These are phyloP conservation scores for Hydrolagus affinis DNA, from an alignment of 2,113 vertebrate species.

Conservation along the genomic window DNA sequence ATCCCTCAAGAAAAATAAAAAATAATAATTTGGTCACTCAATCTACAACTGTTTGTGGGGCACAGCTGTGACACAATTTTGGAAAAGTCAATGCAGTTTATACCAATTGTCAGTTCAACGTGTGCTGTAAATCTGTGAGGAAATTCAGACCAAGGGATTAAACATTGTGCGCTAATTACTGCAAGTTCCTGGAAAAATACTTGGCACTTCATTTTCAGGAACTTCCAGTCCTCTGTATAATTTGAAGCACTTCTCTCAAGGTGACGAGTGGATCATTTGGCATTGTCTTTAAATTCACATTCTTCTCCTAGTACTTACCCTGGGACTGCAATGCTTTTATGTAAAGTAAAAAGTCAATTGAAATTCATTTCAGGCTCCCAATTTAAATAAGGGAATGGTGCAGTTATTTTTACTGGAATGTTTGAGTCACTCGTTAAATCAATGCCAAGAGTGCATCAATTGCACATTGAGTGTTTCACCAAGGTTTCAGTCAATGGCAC, in stretches of 20 bases:
- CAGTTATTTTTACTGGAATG: neutral
- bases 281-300: neutral
- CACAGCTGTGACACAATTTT: neutral
- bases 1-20: too few species aligned
- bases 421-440: neutral
- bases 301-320: neutral
- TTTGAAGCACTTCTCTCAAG: too few species aligned
- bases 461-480: neutral
- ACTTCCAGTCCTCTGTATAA: too few species aligned
- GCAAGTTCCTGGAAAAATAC: neutral
- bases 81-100: neutral
- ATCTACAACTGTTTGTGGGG: too few species aligned
- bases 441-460: neutral
- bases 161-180: neutral
- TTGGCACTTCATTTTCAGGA: neutral
- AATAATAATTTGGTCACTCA: too few species aligned
- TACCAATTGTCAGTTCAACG: neutral
- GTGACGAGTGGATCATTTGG: neutral
- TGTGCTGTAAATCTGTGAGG: neutral
- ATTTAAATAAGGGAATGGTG: neutral
- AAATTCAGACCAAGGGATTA: slow-evolving; percentile 5
- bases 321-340: neutral
- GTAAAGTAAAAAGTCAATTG: neutral
- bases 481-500: neutral
- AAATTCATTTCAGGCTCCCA: neutral